Conservation (phyloP, 1,140 invertebrate genomes). For the Streblospio benedicti region DNA sequence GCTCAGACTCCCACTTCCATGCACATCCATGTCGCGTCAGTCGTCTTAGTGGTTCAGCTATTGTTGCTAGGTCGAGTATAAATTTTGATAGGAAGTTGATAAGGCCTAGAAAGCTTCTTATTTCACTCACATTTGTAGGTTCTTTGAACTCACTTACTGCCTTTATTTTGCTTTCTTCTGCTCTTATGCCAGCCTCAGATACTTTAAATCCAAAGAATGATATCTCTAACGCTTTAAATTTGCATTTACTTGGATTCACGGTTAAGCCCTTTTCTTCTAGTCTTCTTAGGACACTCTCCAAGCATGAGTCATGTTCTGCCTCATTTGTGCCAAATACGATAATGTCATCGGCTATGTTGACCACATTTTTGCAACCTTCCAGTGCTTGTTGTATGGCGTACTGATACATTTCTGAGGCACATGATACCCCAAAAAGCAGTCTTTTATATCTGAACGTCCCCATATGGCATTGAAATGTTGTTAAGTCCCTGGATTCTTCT, state of each 20-base stretch:
- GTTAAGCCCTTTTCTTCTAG: not conserved
- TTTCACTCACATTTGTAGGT: slow-evolving; percentile 7
- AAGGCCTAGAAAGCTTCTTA: slow-evolving; percentile 13
- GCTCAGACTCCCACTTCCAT: slow-evolving; percentile 6
- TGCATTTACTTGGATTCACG: not conserved
- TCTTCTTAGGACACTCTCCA: not conserved
- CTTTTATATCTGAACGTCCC: slow-evolving; percentile 19
- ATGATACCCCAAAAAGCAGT: slow-evolving; percentile 21
- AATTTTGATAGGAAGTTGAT: slow-evolving; percentile 7
- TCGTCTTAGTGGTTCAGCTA: not conserved
- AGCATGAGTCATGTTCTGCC: not conserved
- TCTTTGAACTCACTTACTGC: not conserved
- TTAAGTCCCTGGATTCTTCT: slow-evolving; percentile 11
- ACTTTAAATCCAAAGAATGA: not conserved
- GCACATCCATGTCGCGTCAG: not conserved
- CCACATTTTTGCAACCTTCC: not conserved
- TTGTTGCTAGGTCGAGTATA: slow-evolving; percentile 9
- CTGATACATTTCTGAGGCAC: slow-evolving; percentile 18
- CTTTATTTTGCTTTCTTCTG: not conserved
- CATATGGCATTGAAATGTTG: slow-evolving; percentile 9
- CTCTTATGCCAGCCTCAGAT: not conserved
- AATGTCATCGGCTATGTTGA: slow-evolving; percentile 3
- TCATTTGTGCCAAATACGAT: not conserved
- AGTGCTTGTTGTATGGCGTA: not conserved
- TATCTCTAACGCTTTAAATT: not conserved